Percentiles rank a stretch among this genome's conserved stretches.
Evolutionary conservation across 2,797 vertebrate species (phyloP).

Genomic region (Corythornis leucogaster): DNA sequence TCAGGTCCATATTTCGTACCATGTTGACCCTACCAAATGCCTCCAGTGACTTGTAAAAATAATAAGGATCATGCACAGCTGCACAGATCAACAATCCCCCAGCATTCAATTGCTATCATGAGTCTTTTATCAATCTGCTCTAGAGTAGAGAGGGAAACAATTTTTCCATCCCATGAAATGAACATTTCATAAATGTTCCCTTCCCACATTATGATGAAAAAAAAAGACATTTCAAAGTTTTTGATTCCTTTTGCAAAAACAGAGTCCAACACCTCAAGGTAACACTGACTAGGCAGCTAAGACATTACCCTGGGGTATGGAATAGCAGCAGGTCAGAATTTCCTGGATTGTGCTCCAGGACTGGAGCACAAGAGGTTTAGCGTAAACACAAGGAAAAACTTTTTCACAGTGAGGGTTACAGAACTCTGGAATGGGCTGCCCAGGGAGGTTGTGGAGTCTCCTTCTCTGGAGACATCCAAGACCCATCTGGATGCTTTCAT

Average conservation of each 20-base stretch:
- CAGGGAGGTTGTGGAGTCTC: too few species aligned
- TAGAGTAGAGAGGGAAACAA: background rate
- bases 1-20: constrained; percentile 58
- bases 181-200: constrained; percentile 5
- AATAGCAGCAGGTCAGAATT: background rate
- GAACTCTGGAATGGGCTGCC: too few species aligned
- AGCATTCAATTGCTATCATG: constrained; percentile 37
- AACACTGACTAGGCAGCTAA: background rate
- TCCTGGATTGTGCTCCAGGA: too few species aligned
- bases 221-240: background rate
- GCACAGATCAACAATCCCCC: constrained; percentile 18
- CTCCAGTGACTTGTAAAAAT: constrained; percentile 63
- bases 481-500: too few species aligned
- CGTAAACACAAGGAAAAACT: too few species aligned
- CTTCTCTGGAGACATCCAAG: too few species aligned
- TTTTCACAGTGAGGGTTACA: too few species aligned
- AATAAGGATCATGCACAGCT: constrained; percentile 52
- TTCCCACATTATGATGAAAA: background rate
- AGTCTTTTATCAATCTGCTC: constrained; percentile 50
- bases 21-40: constrained; percentile 44
- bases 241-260: background rate
- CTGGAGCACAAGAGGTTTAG: too few species aligned
- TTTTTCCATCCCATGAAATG: constrained; percentile 16
- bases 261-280: background rate
- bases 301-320: background rate